These are phyloP conservation scores for Achroia grisella DNA, from an alignment of 1,140 invertebrate genomes.

Conservation along the genomic window DNA sequence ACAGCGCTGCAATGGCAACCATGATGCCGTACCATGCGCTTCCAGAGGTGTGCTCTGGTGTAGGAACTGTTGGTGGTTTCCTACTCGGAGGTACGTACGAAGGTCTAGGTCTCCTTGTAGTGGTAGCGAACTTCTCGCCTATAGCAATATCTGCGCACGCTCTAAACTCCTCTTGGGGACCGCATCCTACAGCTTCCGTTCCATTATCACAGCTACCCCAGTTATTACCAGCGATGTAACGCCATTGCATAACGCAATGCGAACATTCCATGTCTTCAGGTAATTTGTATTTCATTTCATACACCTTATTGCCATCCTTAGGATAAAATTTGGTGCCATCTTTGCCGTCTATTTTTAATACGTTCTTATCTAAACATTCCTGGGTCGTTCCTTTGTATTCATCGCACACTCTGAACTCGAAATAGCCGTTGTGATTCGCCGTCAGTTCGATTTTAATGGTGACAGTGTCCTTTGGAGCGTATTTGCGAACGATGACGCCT, in stretches of 20 bases:
- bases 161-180: slow-evolving; percentile 90
- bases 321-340: slow-evolving; percentile 81
- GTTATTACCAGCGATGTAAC: slow-evolving; percentile 86
- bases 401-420: slow-evolving; percentile 90
- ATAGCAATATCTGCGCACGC: slow-evolving; percentile 89
- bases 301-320: slow-evolving; percentile 83
- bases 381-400: slow-evolving; percentile 77
- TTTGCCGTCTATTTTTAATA: slow-evolving; percentile 73
- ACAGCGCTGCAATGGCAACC: slow-evolving; percentile 47
- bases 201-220: slow-evolving; percentile 85
- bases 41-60: slow-evolving; percentile 43
- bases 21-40: slow-evolving; percentile 54
- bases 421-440: slow-evolving; percentile 88
- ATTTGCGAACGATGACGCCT: slow-evolving; percentile 85
- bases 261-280: slow-evolving; percentile 80
- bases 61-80: slow-evolving; percentile 46
- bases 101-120: slow-evolving; percentile 47
- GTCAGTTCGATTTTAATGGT: slow-evolving; percentile 85
- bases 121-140: slow-evolving; percentile 63
- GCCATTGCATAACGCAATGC: slow-evolving; percentile 89
- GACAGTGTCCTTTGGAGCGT: slow-evolving; percentile 79
- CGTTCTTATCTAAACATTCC: slow-evolving; percentile 83
- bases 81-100: slow-evolving; percentile 56
- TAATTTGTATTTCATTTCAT: slow-evolving; percentile 82
- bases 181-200: slow-evolving; percentile 84